Evolutionary conservation across 2,113 vertebrate genomes (phyloP), one percentile per base, ranked within the genome.

Genomic region (Sapajus apella): DNA sequence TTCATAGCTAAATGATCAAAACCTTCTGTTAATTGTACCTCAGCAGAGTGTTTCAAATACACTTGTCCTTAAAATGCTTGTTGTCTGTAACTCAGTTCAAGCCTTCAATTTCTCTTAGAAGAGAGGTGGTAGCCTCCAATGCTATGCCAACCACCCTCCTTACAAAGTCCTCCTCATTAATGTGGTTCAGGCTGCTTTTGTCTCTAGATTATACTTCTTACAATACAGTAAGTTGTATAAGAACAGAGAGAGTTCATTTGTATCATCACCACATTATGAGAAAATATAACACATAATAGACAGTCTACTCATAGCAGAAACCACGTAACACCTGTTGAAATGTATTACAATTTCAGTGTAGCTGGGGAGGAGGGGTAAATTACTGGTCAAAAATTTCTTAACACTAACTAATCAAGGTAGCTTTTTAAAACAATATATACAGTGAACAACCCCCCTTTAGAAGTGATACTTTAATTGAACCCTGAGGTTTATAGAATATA

Each of bases 151-250:
- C 11, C n/a, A 21, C n/a, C 9, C n/a, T n/a, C 16, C 37, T 20
- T 37, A 35, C 13, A 14, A 72, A 32, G 6, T 68, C 16, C 5
- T 45, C 14, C 14, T 58, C 13, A 64, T 61, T 18, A 37, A 17
- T 0, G 3, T 27, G 17, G 43, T 30, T 11, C 64, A 5, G 72
- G 17, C 1, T 50, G 9, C 8, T 66, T 9, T 21, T 18, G 0
- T 32, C 32, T 6, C 4, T 56, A 25, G 2, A 52, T 73, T 77
- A 35, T 56, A 72, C 56, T 52, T 79, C 37, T 70, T 84, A 6
- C 4, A 40, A n/a, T 27, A 27, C 20, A 45, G 20, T 17, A 30
- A 35, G 5, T 72, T 86, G 21, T 30, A 8, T 85, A 76, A 88
- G 9, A 79, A 13, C 3, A 76, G 23, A 23, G 37, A 37, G 1